Conservation (phyloP, 2,113 vertebrate species). For the Cathartes aura region DNA sequence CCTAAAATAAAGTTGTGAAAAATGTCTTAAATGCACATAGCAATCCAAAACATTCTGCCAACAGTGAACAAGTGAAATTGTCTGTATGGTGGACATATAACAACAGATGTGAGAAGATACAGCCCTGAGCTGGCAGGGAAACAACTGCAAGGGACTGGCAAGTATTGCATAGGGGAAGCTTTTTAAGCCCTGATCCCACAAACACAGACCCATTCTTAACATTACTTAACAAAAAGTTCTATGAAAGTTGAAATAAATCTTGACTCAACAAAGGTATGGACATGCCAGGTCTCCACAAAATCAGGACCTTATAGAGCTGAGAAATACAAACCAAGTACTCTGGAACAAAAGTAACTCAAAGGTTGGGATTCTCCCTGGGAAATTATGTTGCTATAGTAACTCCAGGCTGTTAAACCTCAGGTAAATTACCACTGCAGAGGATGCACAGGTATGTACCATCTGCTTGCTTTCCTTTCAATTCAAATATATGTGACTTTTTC, state of each 20-base stretch:
- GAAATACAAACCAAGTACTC: background rate
- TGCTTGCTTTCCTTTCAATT: background rate
- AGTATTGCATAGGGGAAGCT: background rate
- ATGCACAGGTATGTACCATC: background rate
- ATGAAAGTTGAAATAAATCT: background rate
- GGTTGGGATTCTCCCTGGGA: background rate
- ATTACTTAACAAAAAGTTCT: background rate
- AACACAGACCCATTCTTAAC: background rate
- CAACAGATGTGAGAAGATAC: background rate
- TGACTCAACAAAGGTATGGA: background rate
- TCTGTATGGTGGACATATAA: accelerated
- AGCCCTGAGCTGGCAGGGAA: background rate
- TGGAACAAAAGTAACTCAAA: background rate
- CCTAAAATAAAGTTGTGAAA: background rate
- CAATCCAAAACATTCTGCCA: background rate
- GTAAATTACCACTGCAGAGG: background rate
- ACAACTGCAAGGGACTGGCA: background rate
- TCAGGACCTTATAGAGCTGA: background rate
- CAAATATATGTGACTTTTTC: background rate
- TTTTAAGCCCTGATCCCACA: background rate
- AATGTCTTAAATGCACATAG: background rate
- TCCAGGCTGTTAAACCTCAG: background rate
- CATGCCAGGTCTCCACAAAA: background rate
- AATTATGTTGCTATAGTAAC: background rate
- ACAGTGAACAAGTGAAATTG: background rate